Conservation (phyloP, 2,888 invertebrate species). For the Tipula unca region DNA sequence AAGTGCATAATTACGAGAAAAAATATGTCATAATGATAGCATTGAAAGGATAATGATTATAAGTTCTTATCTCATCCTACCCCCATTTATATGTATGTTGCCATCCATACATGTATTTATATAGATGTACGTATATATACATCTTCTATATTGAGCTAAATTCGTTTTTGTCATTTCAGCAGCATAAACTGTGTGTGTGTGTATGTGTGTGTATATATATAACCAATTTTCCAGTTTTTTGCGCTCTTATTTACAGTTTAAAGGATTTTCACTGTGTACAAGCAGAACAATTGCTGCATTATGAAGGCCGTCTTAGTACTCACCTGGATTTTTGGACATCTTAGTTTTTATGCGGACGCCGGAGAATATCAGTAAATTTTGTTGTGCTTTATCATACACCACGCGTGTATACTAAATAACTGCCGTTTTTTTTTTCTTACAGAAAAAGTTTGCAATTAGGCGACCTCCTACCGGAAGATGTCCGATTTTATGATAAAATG, state of each 20-base stretch:
- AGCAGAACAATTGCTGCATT: not conserved
- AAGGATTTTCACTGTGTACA: no score
- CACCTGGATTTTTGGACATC: not conserved
- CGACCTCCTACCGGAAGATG: conserved; percentile 79
- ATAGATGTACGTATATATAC: not conserved
- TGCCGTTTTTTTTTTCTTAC: conserved; percentile 25
- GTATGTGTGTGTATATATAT: no score
- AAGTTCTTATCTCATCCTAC: conserved; percentile 8
- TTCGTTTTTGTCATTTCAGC: not conserved
- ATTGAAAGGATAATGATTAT: conserved; percentile 14
- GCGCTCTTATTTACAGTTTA: not conserved
- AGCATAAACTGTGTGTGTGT: not conserved
- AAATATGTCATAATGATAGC: not conserved
- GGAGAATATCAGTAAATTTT: conserved; percentile 39
- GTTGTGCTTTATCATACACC: not conserved
- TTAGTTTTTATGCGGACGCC: conserved; percentile 21
- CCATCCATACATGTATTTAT: not conserved
- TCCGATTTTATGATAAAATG: conserved; percentile 86
- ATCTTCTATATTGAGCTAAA: not conserved
- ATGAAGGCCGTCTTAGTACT: not conserved
- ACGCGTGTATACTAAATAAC: not conserved
- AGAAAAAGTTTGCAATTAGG: conserved; percentile 70
- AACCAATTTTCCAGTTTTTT: not conserved
- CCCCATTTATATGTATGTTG: not conserved
- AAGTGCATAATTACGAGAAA: not conserved